These are phyloP conservation scores for Palloptera scutellata DNA, from an alignment of 2,888 invertebrate species.

Conservation along the genomic window DNA sequence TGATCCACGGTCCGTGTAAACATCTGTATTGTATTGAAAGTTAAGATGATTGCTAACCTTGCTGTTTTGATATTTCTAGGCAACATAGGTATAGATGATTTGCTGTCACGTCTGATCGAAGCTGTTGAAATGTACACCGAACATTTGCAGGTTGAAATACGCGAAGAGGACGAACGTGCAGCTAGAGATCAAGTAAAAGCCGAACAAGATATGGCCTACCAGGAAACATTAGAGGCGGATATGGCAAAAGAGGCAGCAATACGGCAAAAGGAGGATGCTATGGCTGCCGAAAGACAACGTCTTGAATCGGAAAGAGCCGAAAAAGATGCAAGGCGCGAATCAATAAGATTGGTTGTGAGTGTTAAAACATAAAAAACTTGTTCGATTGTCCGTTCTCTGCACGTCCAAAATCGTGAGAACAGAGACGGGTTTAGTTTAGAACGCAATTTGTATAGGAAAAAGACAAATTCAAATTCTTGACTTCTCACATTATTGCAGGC, in stretches of 20 bases:
- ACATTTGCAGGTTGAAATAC: conserved; percentile 78
- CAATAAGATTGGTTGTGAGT: conserved; percentile 61
- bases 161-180: conserved; percentile 86
- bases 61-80: conserved; percentile 45
- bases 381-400: too few relatives aligned
- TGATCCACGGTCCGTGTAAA: conserved; percentile 77
- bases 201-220: conserved; percentile 94
- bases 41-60: conserved; percentile 15
- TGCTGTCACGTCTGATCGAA: conserved; percentile 86
- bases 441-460: neutral
- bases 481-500: conserved; percentile 58
- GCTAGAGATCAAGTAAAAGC: conserved; percentile 88
- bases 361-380: too few relatives aligned
- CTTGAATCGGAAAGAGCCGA: conserved; percentile 78
- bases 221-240: conserved; percentile 78
- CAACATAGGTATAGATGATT: conserved; percentile 88
- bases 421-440: too few relatives aligned
- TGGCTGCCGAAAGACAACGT: conserved; percentile 76
- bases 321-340: conserved; percentile 78
- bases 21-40: conserved; percentile 12
- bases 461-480: neutral
- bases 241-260: conserved; percentile 90
- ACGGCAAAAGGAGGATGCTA: conserved; percentile 72
- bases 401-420: too few relatives aligned
- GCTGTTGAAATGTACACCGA: conserved; percentile 85